Evolutionary conservation across 2,888 invertebrate genomes (phyloP), one percentile per base, ranked within the genome.

Genomic region (Glaucopsyche alexis): DNA sequence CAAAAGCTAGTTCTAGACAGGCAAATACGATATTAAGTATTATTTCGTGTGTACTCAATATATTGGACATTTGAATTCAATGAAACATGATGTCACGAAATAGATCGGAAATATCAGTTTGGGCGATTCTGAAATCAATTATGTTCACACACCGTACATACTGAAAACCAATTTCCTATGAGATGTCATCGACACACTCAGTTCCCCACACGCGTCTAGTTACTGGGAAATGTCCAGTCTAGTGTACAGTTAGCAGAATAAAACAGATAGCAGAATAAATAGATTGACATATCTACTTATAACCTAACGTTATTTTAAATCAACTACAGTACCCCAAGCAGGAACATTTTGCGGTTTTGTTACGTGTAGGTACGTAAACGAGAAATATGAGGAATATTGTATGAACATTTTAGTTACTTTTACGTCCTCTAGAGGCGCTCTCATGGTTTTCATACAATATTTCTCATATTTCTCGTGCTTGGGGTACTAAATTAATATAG

Each of bases 131-230:
- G 60, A 60, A 29, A 60, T 60, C 60, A 60, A 60, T 60, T 11
- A 60, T 60, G 19, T 60, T 13, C 60, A 60, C 29, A 29, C 60
- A 29, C 60, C 29, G 60, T 60, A 29, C 29, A 29, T 1, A 29
- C 60, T 60, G 60, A 60, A 60, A 60, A 60, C 60, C 13, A 60
- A 60, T 60, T 60, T 29, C 60, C 60, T 60, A 60, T 60, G 29
- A 60, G 16, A 29, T 11, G 60, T 60, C 29, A 60, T 11, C 29
- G 60, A 11, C 60, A 29, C 6, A 16, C 1, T 47, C 42, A 42
- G 13, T 47, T 29, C 19, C 60, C 60, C 60, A 60, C 60, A 60
- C 13, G 29, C 2, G 29, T 9, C 29, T 29, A 8, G 60, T 60
- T 19, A 11, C 60, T 29, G 29, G 60, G 13, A 60, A 29, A 60